Evolutionary conservation across 2,113 vertebrate genomes (phyloP), one percentile per base, ranked within the genome.

Genomic region (Calonectris borealis): DNA sequence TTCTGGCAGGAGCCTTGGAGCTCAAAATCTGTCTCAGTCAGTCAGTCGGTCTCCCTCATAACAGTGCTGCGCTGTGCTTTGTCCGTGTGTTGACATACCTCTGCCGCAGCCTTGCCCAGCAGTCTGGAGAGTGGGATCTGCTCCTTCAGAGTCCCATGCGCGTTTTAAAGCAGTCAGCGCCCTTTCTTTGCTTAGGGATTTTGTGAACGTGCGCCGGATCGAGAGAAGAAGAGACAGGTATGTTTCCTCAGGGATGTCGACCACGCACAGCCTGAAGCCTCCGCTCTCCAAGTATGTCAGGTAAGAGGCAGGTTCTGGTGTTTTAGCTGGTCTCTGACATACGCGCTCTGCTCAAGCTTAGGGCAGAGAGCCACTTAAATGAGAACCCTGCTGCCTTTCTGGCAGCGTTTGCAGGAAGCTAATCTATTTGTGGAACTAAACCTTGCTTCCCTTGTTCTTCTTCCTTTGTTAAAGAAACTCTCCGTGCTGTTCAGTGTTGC

Each of bases 201-300:
- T 99, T 8, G 98, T 99, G 75, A 99, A 99, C 9, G 99, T 99
- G 66, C 98, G 99, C 4, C 98, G 99, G 54, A 99, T 99, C 16
- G 99, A 99, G 90, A 98, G 99, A 48, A 99, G 98, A 61, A 98
- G 98, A 66, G 99, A 99, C 96, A 96, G 98, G 69, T 99, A 99
- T 95, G 48, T 99, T 85, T 99, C 99, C 48, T 98, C 98, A 1
- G 99, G 99, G 96, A 99, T 99, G 25, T 98, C 99, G 22, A 99
- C 99, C 34, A 97, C 95, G 26, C 99, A 99, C 77, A 96, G 97
- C 14, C 88, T 98, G 95, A 99, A 98, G 94, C 99, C 99, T 62
- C 98, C 99, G 0, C 96, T 98, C 18, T 98, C 98, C 90, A 99
- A 98, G 97, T 99, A 98, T 1, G 99, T 99, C 98, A 98, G 99